Evolutionary conservation across 2,797 vertebrate genomes (phyloP).

Genomic region (Enteromius fasciolatus): DNA sequence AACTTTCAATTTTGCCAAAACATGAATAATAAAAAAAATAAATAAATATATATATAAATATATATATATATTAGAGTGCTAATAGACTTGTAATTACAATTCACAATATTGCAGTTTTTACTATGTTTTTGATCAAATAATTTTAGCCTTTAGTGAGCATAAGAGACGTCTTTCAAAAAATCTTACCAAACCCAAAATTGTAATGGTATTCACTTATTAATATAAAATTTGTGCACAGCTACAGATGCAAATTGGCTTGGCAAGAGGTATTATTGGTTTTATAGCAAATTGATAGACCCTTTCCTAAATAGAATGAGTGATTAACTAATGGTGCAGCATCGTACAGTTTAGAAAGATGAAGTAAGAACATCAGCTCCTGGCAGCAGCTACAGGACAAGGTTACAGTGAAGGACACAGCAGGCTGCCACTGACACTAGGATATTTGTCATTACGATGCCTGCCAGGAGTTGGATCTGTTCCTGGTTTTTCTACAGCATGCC

Average conservation of each 20-base stretch:
- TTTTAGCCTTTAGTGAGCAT: neutral
- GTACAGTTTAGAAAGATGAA: neutral
- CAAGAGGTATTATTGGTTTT: neutral
- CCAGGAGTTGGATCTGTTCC: constrained; percentile 49
- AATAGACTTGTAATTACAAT: neutral
- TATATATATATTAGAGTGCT: neutral
- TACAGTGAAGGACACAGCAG: constrained; percentile 31
- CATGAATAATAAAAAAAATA: neutral
- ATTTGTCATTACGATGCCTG: constrained; percentile 46
- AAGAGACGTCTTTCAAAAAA: neutral
- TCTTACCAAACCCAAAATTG: neutral
- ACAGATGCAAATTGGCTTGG: neutral
- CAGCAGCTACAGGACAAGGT: constrained; percentile 32
- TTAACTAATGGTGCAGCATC: neutral
- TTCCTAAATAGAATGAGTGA: neutral
- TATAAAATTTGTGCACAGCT: neutral
- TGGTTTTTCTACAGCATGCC: constrained; percentile 12
- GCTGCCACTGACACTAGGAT: constrained; percentile 39
- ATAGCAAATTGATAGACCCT: neutral
- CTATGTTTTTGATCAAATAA: neutral
- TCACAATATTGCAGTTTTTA: neutral
- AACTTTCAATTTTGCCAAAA: neutral
- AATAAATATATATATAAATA: neutral
- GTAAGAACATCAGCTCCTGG: neutral
- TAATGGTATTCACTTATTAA: neutral